Percentiles rank a stretch among this genome's conserved stretches.
Conservation (phyloP, 2,113 vertebrate species). For the Mus spicilegus region DNA sequence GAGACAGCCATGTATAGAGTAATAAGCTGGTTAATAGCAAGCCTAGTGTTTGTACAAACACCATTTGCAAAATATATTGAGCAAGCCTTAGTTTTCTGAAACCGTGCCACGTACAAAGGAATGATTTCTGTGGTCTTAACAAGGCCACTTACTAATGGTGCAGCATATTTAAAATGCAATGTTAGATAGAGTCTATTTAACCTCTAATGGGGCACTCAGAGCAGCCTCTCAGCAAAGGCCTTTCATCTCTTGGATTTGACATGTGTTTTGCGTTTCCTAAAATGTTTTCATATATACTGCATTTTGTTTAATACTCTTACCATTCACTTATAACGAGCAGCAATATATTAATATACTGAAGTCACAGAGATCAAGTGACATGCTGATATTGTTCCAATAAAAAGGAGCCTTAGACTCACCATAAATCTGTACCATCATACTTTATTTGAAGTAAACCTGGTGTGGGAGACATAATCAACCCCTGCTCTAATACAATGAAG, state of each 20-base stretch:
- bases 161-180: constrained; percentile 24
- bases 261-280: constrained; percentile 42
- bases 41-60: neutral
- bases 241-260: neutral
- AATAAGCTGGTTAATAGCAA: neutral
- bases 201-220: neutral
- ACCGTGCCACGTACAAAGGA: neutral
- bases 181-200: constrained; percentile 38
- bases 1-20: neutral
- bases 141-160: neutral
- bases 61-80: constrained; percentile 33
- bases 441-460: constrained; percentile 17
- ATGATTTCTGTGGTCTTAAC: neutral
- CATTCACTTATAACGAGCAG: constrained; percentile 26
- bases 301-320: constrained; percentile 42
- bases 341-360: neutral
- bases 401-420: neutral
- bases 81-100: constrained; percentile 37
- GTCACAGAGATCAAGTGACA: constrained; percentile 40
- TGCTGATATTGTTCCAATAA: constrained; percentile 39
- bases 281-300: constrained; percentile 10
- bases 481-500: neutral
- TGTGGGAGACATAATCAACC: neutral
- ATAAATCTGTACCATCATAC: neutral
- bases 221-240: neutral